Evolutionary conservation across 2,888 invertebrate genomes (phyloP).

Genomic region (Lathronympha strigana): DNA sequence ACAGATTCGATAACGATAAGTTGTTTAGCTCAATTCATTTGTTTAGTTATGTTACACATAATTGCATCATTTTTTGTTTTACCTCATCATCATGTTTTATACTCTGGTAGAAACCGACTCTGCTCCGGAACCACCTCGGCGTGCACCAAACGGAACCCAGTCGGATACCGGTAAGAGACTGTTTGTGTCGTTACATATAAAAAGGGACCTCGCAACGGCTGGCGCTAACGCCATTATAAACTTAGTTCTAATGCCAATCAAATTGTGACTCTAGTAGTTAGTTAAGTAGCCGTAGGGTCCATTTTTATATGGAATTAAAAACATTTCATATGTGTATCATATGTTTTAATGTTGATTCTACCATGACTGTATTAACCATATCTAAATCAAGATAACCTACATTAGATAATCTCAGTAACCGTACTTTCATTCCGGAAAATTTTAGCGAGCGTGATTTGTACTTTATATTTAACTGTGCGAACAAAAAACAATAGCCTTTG

Average conservation of each 20-base stretch:
- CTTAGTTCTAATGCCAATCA: too few relatives aligned
- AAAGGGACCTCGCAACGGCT: slow-evolving; percentile 30
- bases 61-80: slow-evolving; percentile 57
- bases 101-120: slow-evolving; percentile 84
- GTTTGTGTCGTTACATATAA: slow-evolving; percentile 35
- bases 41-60: slow-evolving; percentile 49
- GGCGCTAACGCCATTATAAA: neutral
- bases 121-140: slow-evolving; percentile 87
- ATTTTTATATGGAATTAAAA: neutral
- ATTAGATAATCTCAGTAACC: slow-evolving; percentile 46
- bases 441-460: slow-evolving; percentile 56
- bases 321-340: slow-evolving; percentile 8
- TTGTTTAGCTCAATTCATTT: slow-evolving; percentile 48
- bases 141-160: slow-evolving; percentile 81
- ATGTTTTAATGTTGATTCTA: slow-evolving; percentile 12
- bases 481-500: slow-evolving; percentile 80
- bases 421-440: slow-evolving; percentile 57
- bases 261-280: too few relatives aligned
- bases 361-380: slow-evolving; percentile 17
- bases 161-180: slow-evolving; percentile 80
- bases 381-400: slow-evolving; percentile 32
- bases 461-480: slow-evolving; percentile 64
- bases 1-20: slow-evolving; percentile 49
- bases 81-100: slow-evolving; percentile 66
- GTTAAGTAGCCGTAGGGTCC: neutral